Percentiles rank a stretch among this genome's conserved stretches.
Conservation (phyloP, 2,113 vertebrate species). For the Cochlearius cochlearius region DNA sequence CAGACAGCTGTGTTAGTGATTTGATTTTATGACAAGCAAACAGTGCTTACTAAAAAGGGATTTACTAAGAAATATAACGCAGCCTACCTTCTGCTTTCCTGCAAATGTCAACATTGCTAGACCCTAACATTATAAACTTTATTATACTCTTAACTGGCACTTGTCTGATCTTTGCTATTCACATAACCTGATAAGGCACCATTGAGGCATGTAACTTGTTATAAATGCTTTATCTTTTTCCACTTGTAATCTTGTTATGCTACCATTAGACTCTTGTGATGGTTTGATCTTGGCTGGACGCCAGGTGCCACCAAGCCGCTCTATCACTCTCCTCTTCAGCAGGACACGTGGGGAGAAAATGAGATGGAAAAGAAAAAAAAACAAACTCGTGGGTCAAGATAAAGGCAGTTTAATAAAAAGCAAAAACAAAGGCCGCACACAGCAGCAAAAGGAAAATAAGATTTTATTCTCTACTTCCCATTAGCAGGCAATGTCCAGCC, state of each 20-base stretch:
- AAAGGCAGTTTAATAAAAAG: too few relatives aligned
- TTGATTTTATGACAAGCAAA: constrained; percentile 1
- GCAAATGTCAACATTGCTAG: not conserved
- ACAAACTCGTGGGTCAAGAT: too few relatives aligned
- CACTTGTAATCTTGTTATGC: not conserved
- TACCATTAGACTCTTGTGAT: not conserved
- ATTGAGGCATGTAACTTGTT: not conserved
- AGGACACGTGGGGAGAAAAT: too few relatives aligned
- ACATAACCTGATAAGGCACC: not conserved
- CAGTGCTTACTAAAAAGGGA: not conserved
- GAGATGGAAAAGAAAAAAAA: too few relatives aligned
- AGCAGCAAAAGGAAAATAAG: too few relatives aligned
- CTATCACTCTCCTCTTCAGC: too few relatives aligned
- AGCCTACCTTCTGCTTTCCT: constrained; percentile 4
- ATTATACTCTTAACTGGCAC: not conserved
- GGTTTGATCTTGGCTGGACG: too few relatives aligned
- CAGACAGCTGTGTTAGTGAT: not conserved
- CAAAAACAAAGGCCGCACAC: too few relatives aligned
- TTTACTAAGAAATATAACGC: not conserved
- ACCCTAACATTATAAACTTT: not conserved
- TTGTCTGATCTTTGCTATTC: not conserved
- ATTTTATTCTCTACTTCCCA: too few relatives aligned
- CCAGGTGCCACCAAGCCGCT: too few relatives aligned
- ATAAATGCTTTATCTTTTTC: not conserved
- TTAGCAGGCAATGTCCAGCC: too few relatives aligned